Evolutionary conservation across 2,113 vertebrate genomes (phyloP).

Genomic region (Corvus hawaiiensis): DNA sequence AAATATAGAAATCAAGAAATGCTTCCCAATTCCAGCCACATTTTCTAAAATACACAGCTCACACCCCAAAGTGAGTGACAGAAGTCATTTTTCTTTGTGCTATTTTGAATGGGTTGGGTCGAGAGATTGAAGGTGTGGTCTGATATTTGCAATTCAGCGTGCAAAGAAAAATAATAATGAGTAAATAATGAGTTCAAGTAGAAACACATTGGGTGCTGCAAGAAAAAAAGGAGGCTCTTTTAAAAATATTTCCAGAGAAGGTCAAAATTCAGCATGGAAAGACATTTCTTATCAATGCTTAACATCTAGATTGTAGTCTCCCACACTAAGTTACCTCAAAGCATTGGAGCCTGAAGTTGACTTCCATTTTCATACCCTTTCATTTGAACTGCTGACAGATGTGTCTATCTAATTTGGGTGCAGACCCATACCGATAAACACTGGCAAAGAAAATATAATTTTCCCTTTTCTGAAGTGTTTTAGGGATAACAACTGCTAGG

Average conservation of each 20-base stretch:
- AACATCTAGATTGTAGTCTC: neutral
- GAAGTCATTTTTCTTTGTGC: neutral
- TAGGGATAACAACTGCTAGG: neutral
- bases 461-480: neutral
- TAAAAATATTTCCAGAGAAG: neutral
- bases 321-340: neutral
- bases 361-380: neutral
- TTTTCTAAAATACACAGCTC: neutral
- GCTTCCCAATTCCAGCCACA: neutral
- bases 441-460: neutral
- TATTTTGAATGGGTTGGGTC: neutral
- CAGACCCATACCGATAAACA: neutral
- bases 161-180: neutral
- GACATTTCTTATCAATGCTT: neutral
- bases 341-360: neutral
- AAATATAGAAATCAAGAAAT: neutral
- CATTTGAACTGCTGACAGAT: neutral
- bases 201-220: neutral
- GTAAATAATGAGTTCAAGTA: neutral
- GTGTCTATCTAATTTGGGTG: neutral
- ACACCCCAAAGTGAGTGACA: neutral
- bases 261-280: neutral
- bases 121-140: neutral
- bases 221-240: neutral
- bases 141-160: neutral